Percentiles rank a stretch among this genome's conserved stretches.
Conservation (phyloP, 2,888 invertebrate genomes). For the Aphrophora alni region DNA sequence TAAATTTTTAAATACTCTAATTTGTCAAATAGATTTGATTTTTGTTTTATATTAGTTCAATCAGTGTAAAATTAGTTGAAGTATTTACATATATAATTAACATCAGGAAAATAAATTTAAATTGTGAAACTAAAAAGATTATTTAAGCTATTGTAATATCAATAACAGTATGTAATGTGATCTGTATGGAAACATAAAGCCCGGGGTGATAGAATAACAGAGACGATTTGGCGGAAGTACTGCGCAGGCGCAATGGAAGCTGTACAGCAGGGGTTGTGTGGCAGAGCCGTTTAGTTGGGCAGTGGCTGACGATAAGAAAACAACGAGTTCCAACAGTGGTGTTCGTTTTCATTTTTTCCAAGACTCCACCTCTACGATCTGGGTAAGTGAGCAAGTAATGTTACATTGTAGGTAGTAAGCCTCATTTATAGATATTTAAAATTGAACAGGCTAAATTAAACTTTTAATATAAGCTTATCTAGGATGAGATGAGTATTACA, state of each 20-base stretch:
- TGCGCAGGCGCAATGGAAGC: background rate
- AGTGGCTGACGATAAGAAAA: background rate
- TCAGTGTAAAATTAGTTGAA: too few species aligned
- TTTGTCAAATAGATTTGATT: too few species aligned
- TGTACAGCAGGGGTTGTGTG: background rate
- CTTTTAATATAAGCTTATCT: too few species aligned
- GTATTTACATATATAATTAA: too few species aligned
- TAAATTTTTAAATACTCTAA: too few species aligned
- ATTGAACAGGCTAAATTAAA: too few species aligned
- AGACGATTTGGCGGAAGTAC: background rate
- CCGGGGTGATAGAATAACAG: background rate
- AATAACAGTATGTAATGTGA: background rate
- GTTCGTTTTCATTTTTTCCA: background rate
- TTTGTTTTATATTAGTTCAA: too few species aligned
- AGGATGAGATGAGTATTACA: too few species aligned
- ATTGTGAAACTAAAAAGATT: background rate
- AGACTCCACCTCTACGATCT: background rate
- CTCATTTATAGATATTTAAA: too few species aligned
- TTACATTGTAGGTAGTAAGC: too few species aligned
- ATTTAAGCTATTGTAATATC: background rate
- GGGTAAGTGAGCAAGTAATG: background rate
- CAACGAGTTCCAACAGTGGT: background rate
- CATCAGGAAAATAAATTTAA: too few species aligned
- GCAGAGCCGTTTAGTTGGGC: background rate
- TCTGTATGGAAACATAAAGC: constrained; percentile 1